Conservation (phyloP, 2,888 invertebrate genomes). For the Epistrophe grossulariae region DNA sequence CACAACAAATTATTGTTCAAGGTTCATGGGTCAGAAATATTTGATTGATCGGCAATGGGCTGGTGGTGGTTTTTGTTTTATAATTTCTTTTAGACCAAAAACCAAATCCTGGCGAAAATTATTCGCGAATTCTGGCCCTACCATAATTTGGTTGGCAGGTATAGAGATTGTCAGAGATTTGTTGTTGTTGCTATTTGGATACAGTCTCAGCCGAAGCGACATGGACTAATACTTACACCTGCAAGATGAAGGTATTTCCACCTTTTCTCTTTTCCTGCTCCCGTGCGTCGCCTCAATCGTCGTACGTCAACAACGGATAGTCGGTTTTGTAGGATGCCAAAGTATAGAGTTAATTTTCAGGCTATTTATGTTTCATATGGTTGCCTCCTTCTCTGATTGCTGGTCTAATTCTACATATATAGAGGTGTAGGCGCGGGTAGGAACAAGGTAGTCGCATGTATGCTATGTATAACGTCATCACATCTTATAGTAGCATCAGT, state of each 20-base stretch:
- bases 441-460: too few species aligned
- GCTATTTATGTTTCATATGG: conserved; percentile 61
- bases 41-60: conserved; percentile 8
- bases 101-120: conserved; percentile 22
- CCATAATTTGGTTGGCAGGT: conserved; percentile 33
- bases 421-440: too few species aligned
- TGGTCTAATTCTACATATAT: too few species aligned
- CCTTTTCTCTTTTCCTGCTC: too few species aligned
- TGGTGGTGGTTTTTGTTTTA: conserved; percentile 2
- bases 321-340: conserved; percentile 43
- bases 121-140: background rate
- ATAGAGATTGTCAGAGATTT: too few species aligned
- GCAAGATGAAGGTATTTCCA: too few species aligned
- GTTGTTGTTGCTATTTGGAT: background rate
- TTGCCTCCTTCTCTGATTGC: conserved; percentile 4
- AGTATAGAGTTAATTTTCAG: conserved; percentile 63
- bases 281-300: too few species aligned
- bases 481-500: background rate
- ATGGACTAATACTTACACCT: background rate
- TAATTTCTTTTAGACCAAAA: background rate
- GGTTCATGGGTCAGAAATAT: conserved; percentile 46
- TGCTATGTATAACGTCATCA: conserved; percentile 8
- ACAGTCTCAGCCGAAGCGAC: background rate
- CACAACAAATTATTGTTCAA: conserved; percentile 23
- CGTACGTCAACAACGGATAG: background rate